phyloP scores from a whole-genome alignment of 2,113 vertebrate species.

The Montifringilla adamsi region DNA sequence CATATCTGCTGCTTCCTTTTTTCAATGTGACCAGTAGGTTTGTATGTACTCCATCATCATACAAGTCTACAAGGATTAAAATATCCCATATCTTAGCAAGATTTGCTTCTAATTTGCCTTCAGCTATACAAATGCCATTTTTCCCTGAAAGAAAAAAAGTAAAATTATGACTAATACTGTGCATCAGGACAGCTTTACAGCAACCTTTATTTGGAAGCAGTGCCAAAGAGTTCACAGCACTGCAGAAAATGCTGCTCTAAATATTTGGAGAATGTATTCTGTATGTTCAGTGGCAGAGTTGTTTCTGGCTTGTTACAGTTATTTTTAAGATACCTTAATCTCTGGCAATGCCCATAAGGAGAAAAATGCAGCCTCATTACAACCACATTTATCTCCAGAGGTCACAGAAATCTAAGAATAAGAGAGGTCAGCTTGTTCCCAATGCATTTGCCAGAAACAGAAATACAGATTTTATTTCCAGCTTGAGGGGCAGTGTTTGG shows the following conservation, averaged over 20 bases:
- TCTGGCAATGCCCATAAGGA: constrained; percentile 1
- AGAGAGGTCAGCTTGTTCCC: constrained; percentile 67
- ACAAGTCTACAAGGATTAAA: not conserved
- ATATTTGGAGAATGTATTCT: constrained; percentile 52
- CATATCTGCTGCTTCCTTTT: not conserved
- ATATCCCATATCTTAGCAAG: not conserved
- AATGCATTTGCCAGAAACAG: constrained; percentile 66
- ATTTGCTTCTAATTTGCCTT: not conserved
- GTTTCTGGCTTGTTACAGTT: constrained; percentile 31
- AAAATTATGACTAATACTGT: not conserved
- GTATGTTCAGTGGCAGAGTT: constrained; percentile 17
- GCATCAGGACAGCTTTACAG: not conserved
- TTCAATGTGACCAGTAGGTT: not conserved
- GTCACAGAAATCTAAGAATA: constrained; percentile 68
- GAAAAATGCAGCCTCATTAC: constrained; percentile 37
- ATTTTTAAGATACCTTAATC: constrained; percentile 72
- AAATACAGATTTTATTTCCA: constrained; percentile 39
- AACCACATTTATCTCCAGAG: constrained; percentile 55
- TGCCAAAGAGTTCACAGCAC: not conserved
- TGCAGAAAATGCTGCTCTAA: not conserved
- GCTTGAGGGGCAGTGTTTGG: not conserved
- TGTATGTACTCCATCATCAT: not conserved
- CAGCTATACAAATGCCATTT: not conserved
- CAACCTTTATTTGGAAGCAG: not conserved
- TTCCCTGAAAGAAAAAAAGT: not conserved